Percentiles rank a stretch among this genome's conserved stretches.
Evolutionary conservation across 2,113 vertebrate species (phyloP).

Genomic region (Laterallus jamaicensis): DNA sequence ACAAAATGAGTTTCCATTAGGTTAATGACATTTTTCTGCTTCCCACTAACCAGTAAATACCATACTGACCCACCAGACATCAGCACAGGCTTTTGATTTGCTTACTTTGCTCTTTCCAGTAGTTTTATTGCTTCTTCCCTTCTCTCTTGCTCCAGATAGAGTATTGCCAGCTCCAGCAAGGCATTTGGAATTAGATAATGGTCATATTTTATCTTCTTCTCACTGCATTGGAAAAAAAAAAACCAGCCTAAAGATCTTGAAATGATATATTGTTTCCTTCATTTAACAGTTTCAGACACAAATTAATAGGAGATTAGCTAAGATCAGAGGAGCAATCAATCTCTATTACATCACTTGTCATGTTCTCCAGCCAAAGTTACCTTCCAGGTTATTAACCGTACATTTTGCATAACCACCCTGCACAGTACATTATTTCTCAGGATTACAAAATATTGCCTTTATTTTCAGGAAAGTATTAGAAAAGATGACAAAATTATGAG

Average conservation of each 20-base stretch:
- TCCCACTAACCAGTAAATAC: not conserved
- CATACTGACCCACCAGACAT: not conserved
- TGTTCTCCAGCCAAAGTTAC: not conserved
- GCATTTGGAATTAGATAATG: constrained; percentile 96
- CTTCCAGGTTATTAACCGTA: not conserved
- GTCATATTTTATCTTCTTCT: constrained; percentile 94
- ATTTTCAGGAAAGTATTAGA: not conserved
- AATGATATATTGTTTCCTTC: not conserved
- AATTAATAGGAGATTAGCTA: constrained; percentile 4
- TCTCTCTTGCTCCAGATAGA: constrained; percentile 89
- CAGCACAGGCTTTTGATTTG: not conserved
- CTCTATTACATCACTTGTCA: not conserved
- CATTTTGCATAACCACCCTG: not conserved
- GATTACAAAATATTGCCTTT: not conserved
- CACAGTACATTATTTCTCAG: not conserved
- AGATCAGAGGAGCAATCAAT: constrained; percentile 8
- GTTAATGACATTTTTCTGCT: not conserved
- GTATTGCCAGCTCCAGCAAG: constrained; percentile 88
- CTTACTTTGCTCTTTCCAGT: constrained; percentile 93
- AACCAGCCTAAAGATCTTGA: constrained; percentile 4
- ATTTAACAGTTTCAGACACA: constrained; percentile 3
- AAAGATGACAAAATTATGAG: not conserved
- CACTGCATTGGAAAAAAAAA: constrained; percentile 75
- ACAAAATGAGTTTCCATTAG: not conserved
- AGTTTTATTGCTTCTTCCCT: constrained; percentile 88